These are phyloP conservation scores for Epistrophe grossulariae DNA, from an alignment of 2,888 invertebrate genomes.

Conservation along the genomic window DNA sequence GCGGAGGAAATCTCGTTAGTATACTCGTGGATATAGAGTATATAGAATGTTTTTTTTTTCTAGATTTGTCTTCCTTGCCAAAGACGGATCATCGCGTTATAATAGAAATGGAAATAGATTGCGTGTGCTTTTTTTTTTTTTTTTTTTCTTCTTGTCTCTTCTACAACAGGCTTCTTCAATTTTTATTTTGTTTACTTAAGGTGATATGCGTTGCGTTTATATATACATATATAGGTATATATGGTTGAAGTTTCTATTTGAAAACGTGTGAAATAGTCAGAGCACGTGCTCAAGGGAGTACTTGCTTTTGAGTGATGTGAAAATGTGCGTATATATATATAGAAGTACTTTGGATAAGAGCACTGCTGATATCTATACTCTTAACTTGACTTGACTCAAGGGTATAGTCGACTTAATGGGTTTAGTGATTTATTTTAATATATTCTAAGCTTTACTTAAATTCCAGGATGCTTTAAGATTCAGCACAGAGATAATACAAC, in stretches of 20 bases:
- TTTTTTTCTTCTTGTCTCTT: not conserved
- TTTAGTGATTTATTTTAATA: slow-evolving; percentile 39
- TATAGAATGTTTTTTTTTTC: slow-evolving; percentile 11
- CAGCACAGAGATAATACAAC: not conserved
- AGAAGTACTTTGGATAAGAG: slow-evolving; percentile 28
- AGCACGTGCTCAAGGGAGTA: slow-evolving; percentile 49
- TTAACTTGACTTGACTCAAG: slow-evolving; percentile 18
- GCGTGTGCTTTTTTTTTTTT: slow-evolving; percentile 26
- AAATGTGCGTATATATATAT: slow-evolving; percentile 25
- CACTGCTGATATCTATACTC: not conserved
- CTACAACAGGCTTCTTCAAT: not conserved
- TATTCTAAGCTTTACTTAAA: slow-evolving; percentile 32
- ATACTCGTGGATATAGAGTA: not conserved
- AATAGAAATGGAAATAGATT: slow-evolving; percentile 57
- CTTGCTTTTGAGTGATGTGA: slow-evolving; percentile 37
- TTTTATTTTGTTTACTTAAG: slow-evolving; percentile 38
- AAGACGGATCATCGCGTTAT: slow-evolving; percentile 52
- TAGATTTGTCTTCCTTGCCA: slow-evolving; percentile 21
- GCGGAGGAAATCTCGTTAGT: slow-evolving; percentile 69
- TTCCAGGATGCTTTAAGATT: not conserved
- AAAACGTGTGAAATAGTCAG: slow-evolving; percentile 38
- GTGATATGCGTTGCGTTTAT: slow-evolving; percentile 4
- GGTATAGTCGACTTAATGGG: slow-evolving; percentile 27
- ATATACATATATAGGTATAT: not conserved
- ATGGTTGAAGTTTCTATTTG: slow-evolving; percentile 32